Evolutionary conservation across 2,113 vertebrate species (phyloP), one percentile per base, ranked within the genome.

Genomic region (Poeciliopsis turrubarensis): DNA sequence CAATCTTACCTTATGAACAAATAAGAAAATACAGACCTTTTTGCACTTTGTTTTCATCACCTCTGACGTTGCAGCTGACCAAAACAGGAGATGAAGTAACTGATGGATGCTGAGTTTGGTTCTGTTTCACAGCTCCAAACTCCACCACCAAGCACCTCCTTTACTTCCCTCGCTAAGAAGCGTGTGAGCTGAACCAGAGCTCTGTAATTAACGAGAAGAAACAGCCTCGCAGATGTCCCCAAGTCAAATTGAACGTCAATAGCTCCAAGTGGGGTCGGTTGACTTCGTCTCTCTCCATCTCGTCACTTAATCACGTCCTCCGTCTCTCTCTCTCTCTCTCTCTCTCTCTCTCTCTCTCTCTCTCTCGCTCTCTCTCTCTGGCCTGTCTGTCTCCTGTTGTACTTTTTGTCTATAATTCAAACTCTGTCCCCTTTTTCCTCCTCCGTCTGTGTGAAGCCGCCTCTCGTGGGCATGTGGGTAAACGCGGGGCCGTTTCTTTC

Each of bases 161-260:
- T 17, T 39, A 75, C 68, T 47, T 44, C 82, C 83, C 81, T 65
- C 65, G 60, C 76, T 75, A 60, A 78, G 12, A 77, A 82, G 77
- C 7, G 1, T 27, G 77, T 68, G 65, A 73, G 84, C 83, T 85
- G 88, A 84, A 87, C 89, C 79, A 84, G 71, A 80, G 77, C 57
- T 80, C 29, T 87, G 65, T 88, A 84, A 93, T 93, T 90, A 90
- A 82, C 81, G 72, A 65, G 62, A 75, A 70, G 83, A 82, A 90
- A 86, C 68, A 75, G 73, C 83, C 83, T 77, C 31, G 61, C 91
- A 86, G 87, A 87, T 93, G 91, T 89, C 89, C 86, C 72, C 30
- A 80, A 87, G 77, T 88, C 87, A 93, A 29, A 91, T 87, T 83
- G 86, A 81, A 91, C 86, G 84, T 92, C 88, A 83, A 88, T 89